phyloP scores from a whole-genome alignment of 2,113 vertebrate genomes.

The Cyphomyrus discorhynchus region DNA sequence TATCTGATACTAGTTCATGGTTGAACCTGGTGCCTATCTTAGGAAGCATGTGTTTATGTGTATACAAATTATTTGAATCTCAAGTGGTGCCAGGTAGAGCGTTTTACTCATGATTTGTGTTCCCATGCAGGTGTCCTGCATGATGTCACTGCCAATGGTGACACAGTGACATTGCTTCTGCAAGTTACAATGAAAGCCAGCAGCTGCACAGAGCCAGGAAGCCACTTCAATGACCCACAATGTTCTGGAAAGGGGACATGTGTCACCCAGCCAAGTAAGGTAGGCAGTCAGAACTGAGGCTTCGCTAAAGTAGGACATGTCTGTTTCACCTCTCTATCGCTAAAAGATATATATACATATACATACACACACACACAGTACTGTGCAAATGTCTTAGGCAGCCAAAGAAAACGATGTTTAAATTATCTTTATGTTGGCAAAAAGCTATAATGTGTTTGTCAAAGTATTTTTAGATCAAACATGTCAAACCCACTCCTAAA shows the following conservation, averaged over 20 bases:
- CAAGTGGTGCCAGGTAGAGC: not conserved
- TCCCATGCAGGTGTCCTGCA: conserved; percentile 50
- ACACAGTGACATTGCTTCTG: conserved; percentile 79
- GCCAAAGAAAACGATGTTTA: not conserved
- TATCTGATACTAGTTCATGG: not conserved
- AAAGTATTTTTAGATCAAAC: not conserved
- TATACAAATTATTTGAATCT: not conserved
- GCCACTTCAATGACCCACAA: conserved; percentile 58
- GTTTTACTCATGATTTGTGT: conserved; percentile 8
- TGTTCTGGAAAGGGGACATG: conserved; percentile 86
- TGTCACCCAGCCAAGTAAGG: conserved; percentile 76
- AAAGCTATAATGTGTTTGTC: not conserved
- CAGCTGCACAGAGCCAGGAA: conserved; percentile 69
- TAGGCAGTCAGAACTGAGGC: conserved; percentile 40
- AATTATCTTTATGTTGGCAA: not conserved
- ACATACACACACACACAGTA: not conserved
- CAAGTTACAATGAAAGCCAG: conserved; percentile 82
- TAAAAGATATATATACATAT: not conserved
- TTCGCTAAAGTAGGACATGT: not conserved
- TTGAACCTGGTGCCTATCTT: not conserved
- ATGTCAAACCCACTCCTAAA: not conserved
- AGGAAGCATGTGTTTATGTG: not conserved
- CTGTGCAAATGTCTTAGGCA: not conserved
- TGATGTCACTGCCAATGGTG: conserved; percentile 54
- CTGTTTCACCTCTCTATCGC: not conserved